Base-by-base conservation (phyloP, 1,140 invertebrate species). In the Drosophila kanapiae region DNA sequence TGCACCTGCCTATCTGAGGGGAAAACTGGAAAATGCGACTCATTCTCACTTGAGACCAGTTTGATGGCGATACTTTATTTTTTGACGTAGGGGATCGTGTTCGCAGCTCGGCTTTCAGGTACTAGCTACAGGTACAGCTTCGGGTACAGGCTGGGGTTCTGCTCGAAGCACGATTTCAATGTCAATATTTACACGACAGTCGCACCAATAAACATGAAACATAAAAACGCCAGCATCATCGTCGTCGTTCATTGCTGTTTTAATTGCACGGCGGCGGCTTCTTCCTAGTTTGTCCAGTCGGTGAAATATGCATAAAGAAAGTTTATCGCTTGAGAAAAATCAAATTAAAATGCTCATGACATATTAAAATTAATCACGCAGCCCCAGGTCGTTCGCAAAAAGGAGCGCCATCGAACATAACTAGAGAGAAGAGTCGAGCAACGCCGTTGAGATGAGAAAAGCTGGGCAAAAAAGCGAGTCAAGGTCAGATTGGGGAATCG, bases 181-280 rank as follows among this genome's bases (percentile, higher is more conserved):
- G 80, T 80, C 83, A 87, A 88, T 87, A 83, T 87, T 88, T 78
- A 82, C 84, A 87, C 80, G 76, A 65, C 72, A 51, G 35, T 78
- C 60, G 69, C 67, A 72, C 69, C 69, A 70, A 71, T 72, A 72
- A 72, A 72, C 69, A 72, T 71, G 40, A 49, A 72, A 72, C 69
- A 72, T 71, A 51, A 71, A 72, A 72, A 72, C n/a, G 43, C 29
- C 48, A 60, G 37, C 69, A 72, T 72, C 69, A 59, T 42, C 65
- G 23, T 58, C 18, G 51, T 42, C 65, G 67, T 71, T 71, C 31
- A 59, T 51, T 72, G 67, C 67, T 35, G 33, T 43, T 72, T 72
- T 72, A 72, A 72, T 72, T 72, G 69, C 69, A 43, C 4, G 29
- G 9, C 10, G 9, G 33, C 10, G 40, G 53, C 51, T 29, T 59